Conservation (phyloP, 2,113 vertebrate genomes). For the Astatotilapia flaviijosephi region DNA sequence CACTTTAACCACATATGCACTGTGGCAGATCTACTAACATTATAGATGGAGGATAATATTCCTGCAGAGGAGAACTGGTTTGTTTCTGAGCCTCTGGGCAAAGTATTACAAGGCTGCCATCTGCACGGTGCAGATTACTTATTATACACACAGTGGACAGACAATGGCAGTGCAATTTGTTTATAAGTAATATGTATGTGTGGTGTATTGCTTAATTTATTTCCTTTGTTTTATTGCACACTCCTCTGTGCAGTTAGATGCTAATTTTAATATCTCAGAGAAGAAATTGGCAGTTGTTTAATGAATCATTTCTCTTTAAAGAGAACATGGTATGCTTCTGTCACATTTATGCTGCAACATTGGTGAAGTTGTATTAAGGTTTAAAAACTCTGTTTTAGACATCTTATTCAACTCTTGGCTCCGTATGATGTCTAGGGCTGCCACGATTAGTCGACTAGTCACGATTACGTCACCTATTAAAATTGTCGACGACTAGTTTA, state of each 20-base stretch:
- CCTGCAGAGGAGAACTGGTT: background rate
- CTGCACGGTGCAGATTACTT: background rate
- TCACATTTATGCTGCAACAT: background rate
- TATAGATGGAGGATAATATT: background rate
- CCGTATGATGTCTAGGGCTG: background rate
- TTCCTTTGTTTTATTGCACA: background rate
- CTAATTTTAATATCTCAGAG: background rate
- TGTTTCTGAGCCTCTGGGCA: background rate
- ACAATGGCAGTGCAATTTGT: background rate
- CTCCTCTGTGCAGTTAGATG: background rate
- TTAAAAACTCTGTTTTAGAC: background rate
- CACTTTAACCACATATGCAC: background rate
- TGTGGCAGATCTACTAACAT: background rate
- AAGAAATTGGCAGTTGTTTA: background rate
- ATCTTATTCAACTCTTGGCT: background rate
- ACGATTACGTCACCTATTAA: accelerated
- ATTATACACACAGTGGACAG: background rate
- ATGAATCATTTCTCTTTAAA: background rate
- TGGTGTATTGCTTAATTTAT: background rate
- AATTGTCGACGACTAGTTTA: accelerated
- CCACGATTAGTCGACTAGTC: background rate
- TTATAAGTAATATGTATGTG: background rate
- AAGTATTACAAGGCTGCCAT: background rate
- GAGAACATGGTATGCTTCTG: background rate
- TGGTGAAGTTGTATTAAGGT: background rate